Percentiles rank a stretch among this genome's conserved stretches.
These are phyloP conservation scores for Trachurus trachurus DNA, from an alignment of 2,797 vertebrate species.

Conservation along the genomic window DNA sequence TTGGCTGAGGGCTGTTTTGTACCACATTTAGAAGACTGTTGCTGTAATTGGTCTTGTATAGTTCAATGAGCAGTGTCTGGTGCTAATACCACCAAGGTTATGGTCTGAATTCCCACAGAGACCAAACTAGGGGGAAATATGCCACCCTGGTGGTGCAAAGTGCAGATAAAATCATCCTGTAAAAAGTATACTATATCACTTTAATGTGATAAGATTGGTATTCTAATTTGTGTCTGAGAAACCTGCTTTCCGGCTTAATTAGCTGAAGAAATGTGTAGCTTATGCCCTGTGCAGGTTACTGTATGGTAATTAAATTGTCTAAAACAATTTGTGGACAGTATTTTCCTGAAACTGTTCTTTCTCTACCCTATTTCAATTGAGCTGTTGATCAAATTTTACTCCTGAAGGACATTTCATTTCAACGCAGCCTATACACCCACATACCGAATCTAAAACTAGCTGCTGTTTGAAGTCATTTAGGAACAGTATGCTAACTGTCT, in stretches of 20 bases:
- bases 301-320: neutral
- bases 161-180: slow-evolving; percentile 1
- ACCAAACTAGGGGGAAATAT: slow-evolving; percentile 21
- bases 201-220: slow-evolving; percentile 1
- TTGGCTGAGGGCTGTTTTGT: slow-evolving; percentile 60
- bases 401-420: slow-evolving; percentile 24
- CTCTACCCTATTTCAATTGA: slow-evolving; percentile 4
- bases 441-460: slow-evolving; percentile 26
- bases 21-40: slow-evolving; percentile 38
- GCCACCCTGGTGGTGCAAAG: neutral
- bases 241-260: slow-evolving; percentile 4
- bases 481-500: slow-evolving; percentile 22
- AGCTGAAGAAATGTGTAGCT: neutral
- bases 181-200: slow-evolving; percentile 5
- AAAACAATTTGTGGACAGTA: neutral
- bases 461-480: slow-evolving; percentile 29
- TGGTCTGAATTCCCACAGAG: slow-evolving; percentile 33
- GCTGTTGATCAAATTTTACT: slow-evolving; percentile 17
- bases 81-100: slow-evolving; percentile 36
- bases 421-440: neutral
- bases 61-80: slow-evolving; percentile 35
- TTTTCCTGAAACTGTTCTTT: slow-evolving; percentile 10
- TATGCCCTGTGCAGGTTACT: neutral
- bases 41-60: slow-evolving; percentile 57
- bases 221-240: slow-evolving; percentile 13